Percentiles rank a stretch among this genome's conserved stretches.
Evolutionary conservation across 2,888 invertebrate genomes (phyloP).

Genomic region (Melolontha melolontha): DNA sequence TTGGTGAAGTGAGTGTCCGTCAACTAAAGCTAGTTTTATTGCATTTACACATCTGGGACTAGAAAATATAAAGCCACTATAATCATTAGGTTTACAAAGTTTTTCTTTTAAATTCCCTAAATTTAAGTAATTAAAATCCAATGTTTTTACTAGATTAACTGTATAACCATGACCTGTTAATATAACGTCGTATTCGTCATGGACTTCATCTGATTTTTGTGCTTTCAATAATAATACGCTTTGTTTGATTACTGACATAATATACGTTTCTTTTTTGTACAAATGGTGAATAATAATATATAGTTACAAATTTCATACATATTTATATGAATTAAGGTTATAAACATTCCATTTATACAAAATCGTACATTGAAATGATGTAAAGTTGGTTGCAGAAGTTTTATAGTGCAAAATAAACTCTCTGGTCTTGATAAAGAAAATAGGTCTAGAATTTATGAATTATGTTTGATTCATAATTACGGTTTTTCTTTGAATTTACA

Average conservation of each 20-base stretch:
- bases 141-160: slow-evolving; percentile 67
- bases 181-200: slow-evolving; percentile 66
- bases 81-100: slow-evolving; percentile 64
- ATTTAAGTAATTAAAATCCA: slow-evolving; percentile 68
- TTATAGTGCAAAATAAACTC: too few species aligned
- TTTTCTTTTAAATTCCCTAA: slow-evolving; percentile 63
- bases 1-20: slow-evolving; percentile 25
- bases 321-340: not conserved
- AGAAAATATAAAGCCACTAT: slow-evolving; percentile 69
- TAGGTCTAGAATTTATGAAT: too few species aligned
- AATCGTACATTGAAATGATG: too few species aligned
- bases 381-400: not conserved
- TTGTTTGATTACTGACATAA: slow-evolving; percentile 54
- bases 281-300: not conserved
- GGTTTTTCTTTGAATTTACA: too few species aligned
- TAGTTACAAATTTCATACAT: not conserved
- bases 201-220: slow-evolving; percentile 54
- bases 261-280: slow-evolving; percentile 6
- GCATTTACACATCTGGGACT: slow-evolving; percentile 71
- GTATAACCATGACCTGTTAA: slow-evolving; percentile 65
- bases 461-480: too few species aligned
- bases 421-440: too few species aligned
- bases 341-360: too few species aligned
- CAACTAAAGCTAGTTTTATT: slow-evolving; percentile 62
- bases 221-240: slow-evolving; percentile 60